phyloP scores from a whole-genome alignment of 2,888 invertebrate genomes.

The Drosophila aldrichi region DNA sequence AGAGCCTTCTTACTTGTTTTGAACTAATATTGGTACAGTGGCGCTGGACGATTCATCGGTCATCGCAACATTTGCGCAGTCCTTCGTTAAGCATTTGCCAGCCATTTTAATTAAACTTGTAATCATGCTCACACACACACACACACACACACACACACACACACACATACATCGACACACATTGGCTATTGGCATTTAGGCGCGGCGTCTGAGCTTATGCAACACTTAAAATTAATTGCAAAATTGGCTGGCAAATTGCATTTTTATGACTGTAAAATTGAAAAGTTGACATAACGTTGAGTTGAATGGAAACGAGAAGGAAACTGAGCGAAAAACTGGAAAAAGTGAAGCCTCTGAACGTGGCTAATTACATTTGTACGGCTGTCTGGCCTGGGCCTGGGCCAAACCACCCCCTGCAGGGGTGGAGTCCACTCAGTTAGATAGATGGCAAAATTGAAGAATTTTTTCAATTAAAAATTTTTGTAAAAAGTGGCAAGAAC shows the following conservation, averaged over 20 bases:
- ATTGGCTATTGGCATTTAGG: conserved; percentile 51
- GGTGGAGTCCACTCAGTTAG: conserved; percentile 41
- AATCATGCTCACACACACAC: conserved; percentile 7
- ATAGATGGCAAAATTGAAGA: conserved; percentile 79
- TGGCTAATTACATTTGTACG: conserved; percentile 75
- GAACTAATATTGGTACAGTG: conserved; percentile 58
- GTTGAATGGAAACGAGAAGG: not conserved
- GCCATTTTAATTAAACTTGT: conserved; percentile 68
- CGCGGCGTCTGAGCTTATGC: conserved; percentile 59
- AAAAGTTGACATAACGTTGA: conserved; percentile 68
- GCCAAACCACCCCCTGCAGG: no score
- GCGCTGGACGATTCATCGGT: conserved; percentile 11
- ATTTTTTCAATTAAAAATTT: conserved; percentile 79
- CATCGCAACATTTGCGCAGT: conserved; percentile 40
- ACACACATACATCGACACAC: not conserved
- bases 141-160: not conserved
- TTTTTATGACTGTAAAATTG: conserved; percentile 75
- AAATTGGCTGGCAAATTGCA: conserved; percentile 75
- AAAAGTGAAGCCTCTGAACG: conserved; percentile 17
- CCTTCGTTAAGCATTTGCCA: conserved; percentile 31
- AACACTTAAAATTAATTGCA: conserved; percentile 71
- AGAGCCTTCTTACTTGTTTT: no score
- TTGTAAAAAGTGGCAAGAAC: conserved; percentile 41
- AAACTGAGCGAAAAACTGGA: not conserved
- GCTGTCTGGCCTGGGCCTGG: conserved; percentile 66